These are phyloP conservation scores for Harpalus rufipes DNA, from an alignment of 2,888 invertebrate species.

Conservation along the genomic window DNA sequence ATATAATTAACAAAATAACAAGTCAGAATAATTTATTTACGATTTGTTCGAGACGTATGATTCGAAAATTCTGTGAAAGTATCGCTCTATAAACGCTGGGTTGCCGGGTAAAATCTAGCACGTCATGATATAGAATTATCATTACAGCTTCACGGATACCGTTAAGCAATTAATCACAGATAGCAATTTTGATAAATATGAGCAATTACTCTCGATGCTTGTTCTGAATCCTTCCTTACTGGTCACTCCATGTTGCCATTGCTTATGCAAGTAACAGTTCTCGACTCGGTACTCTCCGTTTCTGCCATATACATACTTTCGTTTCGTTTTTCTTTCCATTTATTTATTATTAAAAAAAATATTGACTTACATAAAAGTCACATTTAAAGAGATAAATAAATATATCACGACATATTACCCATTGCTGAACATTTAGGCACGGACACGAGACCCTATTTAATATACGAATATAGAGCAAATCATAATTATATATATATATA, in stretches of 20 bases:
- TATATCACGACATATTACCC: no score
- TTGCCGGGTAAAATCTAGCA: slow-evolving; percentile 47
- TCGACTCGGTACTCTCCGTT: neutral
- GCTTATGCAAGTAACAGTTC: neutral
- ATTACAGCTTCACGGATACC: slow-evolving; percentile 54
- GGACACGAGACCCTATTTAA: no score
- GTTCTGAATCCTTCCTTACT: slow-evolving; percentile 49
- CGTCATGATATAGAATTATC: slow-evolving; percentile 62
- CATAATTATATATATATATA: no score
- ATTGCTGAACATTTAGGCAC: no score
- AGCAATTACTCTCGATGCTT: slow-evolving; percentile 63
- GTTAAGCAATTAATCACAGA: slow-evolving; percentile 64
- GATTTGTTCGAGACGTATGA: slow-evolving; percentile 21
- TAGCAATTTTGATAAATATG: slow-evolving; percentile 65
- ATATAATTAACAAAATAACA: slow-evolving; percentile 44
- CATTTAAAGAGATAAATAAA: no score
- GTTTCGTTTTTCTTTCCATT: neutral
- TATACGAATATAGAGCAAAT: no score
- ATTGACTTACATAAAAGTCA: no score
- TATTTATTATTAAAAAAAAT: no score
- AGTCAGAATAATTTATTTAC: slow-evolving; percentile 45
- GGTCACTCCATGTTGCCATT: slow-evolving; percentile 24
- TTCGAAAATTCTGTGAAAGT: slow-evolving; percentile 54
- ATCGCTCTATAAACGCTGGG: slow-evolving; percentile 55
- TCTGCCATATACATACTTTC: neutral